Base-by-base conservation (phyloP, 2,113 vertebrate genomes). In the Pomatostomus ruficeps region DNA sequence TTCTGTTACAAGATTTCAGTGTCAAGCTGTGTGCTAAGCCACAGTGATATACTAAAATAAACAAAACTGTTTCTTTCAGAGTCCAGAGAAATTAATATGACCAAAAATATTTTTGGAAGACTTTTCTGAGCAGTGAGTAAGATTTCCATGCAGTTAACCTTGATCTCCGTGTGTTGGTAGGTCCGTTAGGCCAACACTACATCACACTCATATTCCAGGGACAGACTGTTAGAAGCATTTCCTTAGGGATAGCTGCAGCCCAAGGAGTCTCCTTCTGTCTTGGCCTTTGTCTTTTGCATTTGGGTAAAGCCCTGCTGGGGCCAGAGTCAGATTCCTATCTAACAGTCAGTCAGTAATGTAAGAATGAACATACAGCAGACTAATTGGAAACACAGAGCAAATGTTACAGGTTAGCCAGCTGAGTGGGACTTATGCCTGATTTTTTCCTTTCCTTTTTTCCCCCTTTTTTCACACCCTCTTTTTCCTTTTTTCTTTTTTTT, bases 321-420 rank as follows among this genome's bases (percentile, higher is more conserved):
- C 79, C 87, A 0, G 1, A 75, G 92, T 95, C 93, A 95, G 82
- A 88, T 93, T 85, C 90, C 89, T 93, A 88, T 86, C 86, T 89
- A 76, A 96, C 91, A 96, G 74, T 95, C 91, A 90, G 88, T 85
- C 42, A 4, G 66, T 86, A 96, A 92, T 28, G 36, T 71, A 95
- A 89, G 86, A 87, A 90, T 25, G 59, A 91, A 62, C 65, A 61
- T 61, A 49, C 23, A 88, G 77, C 89, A 73, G 74, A 65, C 42
- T 95, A 96, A 97, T 82, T 77, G 78, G 96, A 97, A 97, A 94
- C 91, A 78, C 68, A 82, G 77, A 89, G 83, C 67, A 97, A 97
- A 97, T 87, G 83, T 96, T 96, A 80, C 81, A 95, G 90, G 94
- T 95, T 89, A 92, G 74, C 38, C 86, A 79, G 82, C 22, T 24